phyloP scores from a whole-genome alignment of 2,113 vertebrate genomes.

The Tachysurus vachellii region DNA sequence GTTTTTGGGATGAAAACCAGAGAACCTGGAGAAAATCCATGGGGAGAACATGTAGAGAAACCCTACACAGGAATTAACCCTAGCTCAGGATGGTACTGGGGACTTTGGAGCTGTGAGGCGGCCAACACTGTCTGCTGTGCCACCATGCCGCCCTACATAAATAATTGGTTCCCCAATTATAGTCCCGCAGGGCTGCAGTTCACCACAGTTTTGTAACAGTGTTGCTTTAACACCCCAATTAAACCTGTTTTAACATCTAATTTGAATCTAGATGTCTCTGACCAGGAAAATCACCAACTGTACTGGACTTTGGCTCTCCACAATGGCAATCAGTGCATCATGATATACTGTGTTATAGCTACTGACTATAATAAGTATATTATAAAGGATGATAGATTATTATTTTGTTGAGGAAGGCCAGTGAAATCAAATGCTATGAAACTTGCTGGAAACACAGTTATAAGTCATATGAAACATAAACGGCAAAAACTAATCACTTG shows the following conservation, averaged over 20 bases:
- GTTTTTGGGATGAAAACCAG: not conserved
- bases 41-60: not conserved
- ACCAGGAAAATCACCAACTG: not conserved
- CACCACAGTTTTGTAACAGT: conserved; percentile 13
- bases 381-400: not conserved
- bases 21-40: not conserved
- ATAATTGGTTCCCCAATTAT: conserved; percentile 16
- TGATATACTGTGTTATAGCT: conserved; percentile 3
- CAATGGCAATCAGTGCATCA: not conserved
- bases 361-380: not conserved
- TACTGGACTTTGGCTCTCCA: not conserved
- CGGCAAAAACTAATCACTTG: not conserved
- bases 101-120: not conserved
- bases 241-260: conserved; percentile 13
- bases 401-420: not conserved
- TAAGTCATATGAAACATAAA: no score
- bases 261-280: not conserved
- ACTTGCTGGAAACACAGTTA: not conserved
- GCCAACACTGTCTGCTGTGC: not conserved
- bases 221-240: conserved; percentile 7
- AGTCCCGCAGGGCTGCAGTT: not conserved
- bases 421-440: not conserved
- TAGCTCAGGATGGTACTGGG: not conserved
- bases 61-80: not conserved
- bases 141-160: not conserved